A percentile compares a stretch with the other conserved stretches of the same genome.
Conservation (phyloP, 2,113 vertebrate genomes). For the Rhadina sibilatrix region DNA sequence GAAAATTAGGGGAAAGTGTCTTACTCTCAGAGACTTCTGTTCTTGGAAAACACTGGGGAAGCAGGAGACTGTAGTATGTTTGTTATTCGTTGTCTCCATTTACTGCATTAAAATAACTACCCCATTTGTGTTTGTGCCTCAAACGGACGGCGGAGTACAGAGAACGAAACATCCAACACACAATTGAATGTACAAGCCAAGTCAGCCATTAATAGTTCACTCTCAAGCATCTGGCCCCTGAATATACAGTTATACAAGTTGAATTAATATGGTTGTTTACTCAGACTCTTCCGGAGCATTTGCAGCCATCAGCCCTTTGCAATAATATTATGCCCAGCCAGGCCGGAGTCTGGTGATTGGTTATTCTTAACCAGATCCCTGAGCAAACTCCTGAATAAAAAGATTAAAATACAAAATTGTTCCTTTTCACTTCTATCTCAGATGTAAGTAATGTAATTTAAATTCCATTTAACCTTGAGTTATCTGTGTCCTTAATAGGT, state of each 20-base stretch:
- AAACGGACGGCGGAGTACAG: not conserved
- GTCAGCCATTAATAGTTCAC: not conserved
- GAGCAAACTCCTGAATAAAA: not conserved
- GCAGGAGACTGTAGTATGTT: not conserved
- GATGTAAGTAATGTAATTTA: not conserved
- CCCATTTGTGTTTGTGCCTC: not conserved
- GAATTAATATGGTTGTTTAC: slow-evolving; percentile 38
- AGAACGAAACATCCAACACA: not conserved
- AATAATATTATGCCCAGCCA: slow-evolving; percentile 26
- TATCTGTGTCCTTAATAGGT: not conserved
- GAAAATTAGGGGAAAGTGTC: slow-evolving; percentile 36
- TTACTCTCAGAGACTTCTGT: not conserved
- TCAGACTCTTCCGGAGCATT: slow-evolving; percentile 21
- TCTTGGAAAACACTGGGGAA: slow-evolving; percentile 23
- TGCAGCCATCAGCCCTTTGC: not conserved
- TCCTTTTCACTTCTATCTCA: not conserved
- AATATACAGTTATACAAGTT: slow-evolving; percentile 7
- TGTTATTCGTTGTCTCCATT: not conserved
- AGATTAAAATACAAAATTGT: not conserved
- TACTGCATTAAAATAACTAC: slow-evolving; percentile 41
- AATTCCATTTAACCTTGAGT: not conserved
- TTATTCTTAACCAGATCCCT: not conserved
- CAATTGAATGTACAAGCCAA: slow-evolving; percentile 11
- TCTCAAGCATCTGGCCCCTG: slow-evolving; percentile 39
- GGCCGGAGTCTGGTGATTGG: slow-evolving; percentile 11